A percentile compares a stretch with the other conserved stretches of the same genome.
These are phyloP conservation scores for Zaprionus davidi DNA, from an alignment of 1,140 invertebrate genomes.

Conservation along the genomic window DNA sequence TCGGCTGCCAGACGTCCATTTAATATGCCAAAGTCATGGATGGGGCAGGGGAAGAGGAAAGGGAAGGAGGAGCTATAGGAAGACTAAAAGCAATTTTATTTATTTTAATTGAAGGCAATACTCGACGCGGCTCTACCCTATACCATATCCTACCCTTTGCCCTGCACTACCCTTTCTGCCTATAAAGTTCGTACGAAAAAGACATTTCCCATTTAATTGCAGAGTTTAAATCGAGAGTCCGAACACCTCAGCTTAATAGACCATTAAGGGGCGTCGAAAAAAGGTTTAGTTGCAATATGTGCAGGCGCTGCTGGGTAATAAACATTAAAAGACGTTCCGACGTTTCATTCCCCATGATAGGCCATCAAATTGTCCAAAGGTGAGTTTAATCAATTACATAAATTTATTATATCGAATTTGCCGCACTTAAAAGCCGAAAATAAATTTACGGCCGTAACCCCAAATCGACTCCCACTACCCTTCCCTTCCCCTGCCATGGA, in stretches of 20 bases:
- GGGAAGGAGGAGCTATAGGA: background rate
- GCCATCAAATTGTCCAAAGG: conserved; percentile 51
- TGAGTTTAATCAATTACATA: conserved; percentile 66
- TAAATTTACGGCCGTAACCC: conserved; percentile 4
- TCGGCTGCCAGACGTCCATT: conserved; percentile 57
- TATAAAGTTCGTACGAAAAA: conserved; percentile 46
- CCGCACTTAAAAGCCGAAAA: conserved; percentile 1
- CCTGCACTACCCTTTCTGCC: conserved; percentile 1
- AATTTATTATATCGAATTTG: conserved; percentile 35
- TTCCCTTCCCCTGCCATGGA: too few species aligned
- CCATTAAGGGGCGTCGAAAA: conserved; percentile 57
- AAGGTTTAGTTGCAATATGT: conserved; percentile 64
- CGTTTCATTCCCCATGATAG: conserved; percentile 59
- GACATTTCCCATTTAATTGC: conserved; percentile 70
- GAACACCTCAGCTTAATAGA: conserved; percentile 67
- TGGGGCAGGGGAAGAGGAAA: background rate
- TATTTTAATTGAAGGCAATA: conserved; percentile 68
- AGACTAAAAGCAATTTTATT: conserved; percentile 56
- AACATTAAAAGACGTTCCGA: conserved; percentile 51
- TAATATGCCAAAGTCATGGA: conserved; percentile 52
- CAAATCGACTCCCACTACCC: background rate
- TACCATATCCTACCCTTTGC: background rate
- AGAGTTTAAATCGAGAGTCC: conserved; percentile 66
- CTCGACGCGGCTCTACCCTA: conserved; percentile 5
- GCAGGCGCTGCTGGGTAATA: conserved; percentile 49